These are phyloP conservation scores for Anguilla pacifica DNA, from an alignment of 2,797 vertebrate species.

Conservation along the genomic window DNA sequence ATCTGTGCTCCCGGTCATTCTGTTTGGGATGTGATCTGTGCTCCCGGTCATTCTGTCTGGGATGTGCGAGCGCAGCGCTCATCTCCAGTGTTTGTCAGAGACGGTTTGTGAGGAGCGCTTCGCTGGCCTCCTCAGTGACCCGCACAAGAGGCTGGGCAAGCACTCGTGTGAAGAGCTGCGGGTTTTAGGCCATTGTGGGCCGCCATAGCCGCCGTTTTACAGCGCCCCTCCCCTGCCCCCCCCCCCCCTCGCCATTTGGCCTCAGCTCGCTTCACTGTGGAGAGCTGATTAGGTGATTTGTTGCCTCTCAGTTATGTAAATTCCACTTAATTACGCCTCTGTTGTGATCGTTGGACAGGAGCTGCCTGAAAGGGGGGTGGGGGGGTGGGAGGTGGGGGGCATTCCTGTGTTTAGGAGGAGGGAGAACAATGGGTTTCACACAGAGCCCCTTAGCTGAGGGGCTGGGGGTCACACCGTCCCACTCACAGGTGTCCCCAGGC, in stretches of 20 bases:
- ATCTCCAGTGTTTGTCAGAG: not conserved
- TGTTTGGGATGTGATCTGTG: too few relatives aligned
- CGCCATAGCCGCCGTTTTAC: conserved; percentile 34
- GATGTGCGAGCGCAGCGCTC: too few relatives aligned
- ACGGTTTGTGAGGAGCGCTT: not conserved
- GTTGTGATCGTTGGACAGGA: conserved; percentile 42
- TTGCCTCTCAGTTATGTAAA: conserved; percentile 72
- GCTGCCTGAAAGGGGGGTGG: not conserved
- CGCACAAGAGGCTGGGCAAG: conserved; percentile 20
- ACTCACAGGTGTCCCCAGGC: conserved; percentile 27
- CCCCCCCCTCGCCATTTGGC: conserved; percentile 39
- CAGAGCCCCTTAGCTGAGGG: not conserved
- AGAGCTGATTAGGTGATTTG: conserved; percentile 66
- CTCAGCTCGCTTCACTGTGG: conserved; percentile 15
- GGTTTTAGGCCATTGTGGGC: conserved; percentile 11
- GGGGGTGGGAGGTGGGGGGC: not conserved
- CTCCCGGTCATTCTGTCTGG: not conserved
- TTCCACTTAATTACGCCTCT: conserved; percentile 64
- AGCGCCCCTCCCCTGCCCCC: conserved; percentile 2
- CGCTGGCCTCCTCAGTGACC: not conserved
- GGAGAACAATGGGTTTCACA: conserved; percentile 24
- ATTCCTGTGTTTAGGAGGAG: conserved; percentile 1
- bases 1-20: not conserved
- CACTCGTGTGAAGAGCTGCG: conserved; percentile 30
- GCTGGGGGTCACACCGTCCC: not conserved